phyloP scores from a whole-genome alignment of 2,797 vertebrate genomes.

The Natrix natrix region DNA sequence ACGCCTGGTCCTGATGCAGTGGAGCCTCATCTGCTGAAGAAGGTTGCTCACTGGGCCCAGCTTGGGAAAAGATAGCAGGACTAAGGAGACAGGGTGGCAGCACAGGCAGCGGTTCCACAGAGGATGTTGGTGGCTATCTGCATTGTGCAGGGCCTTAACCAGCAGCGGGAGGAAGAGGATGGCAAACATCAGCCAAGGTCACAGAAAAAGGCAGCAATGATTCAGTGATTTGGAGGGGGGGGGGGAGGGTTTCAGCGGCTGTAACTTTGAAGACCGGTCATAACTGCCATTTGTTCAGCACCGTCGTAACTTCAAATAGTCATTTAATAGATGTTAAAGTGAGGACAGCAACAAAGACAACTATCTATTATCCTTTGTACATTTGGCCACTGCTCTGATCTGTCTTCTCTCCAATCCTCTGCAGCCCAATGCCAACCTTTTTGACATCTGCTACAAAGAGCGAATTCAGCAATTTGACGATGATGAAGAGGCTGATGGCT shows the following conservation, averaged over 20 bases:
- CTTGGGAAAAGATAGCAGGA: neutral
- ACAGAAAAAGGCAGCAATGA: neutral
- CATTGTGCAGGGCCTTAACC: neutral
- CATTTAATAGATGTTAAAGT: neutral
- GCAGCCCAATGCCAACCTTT: conserved; percentile 70
- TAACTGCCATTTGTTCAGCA: neutral
- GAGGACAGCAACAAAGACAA: neutral
- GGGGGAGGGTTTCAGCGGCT: fast-evolving
- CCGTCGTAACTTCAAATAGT: neutral
- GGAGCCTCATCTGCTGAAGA: neutral
- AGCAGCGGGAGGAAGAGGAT: neutral
- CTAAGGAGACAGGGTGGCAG: neutral
- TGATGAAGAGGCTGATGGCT: conserved; percentile 63
- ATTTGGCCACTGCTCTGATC: neutral
- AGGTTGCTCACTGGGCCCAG: neutral
- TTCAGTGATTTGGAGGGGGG: neutral
- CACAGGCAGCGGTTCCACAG: neutral
- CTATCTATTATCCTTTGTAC: too few species aligned
- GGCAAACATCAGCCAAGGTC: neutral
- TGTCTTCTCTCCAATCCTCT: neutral
- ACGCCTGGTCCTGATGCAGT: neutral
- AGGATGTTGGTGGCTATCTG: neutral
- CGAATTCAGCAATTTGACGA: conserved; percentile 74
- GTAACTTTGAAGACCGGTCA: neutral
- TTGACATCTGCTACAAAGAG: conserved; percentile 74